These are phyloP conservation scores for Glyptemys insculpta DNA, from an alignment of 2,797 vertebrate genomes.

Conservation along the genomic window DNA sequence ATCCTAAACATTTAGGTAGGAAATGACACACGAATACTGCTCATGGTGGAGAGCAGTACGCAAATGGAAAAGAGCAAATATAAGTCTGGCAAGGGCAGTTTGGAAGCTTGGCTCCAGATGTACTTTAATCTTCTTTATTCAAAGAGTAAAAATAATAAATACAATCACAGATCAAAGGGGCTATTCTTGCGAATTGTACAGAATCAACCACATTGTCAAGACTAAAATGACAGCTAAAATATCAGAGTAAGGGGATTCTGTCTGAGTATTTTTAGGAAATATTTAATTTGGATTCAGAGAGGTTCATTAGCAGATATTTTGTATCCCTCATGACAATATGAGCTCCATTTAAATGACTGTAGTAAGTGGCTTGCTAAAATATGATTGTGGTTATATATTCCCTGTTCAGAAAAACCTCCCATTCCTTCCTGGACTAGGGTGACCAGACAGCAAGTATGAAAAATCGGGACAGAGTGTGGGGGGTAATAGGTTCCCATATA, in stretches of 20 bases:
- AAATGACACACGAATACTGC: constrained; percentile 53
- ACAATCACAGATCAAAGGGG: constrained; percentile 31
- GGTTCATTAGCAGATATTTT: not conserved
- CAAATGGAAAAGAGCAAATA: constrained; percentile 59
- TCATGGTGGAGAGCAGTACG: constrained; percentile 2
- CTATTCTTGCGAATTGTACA: not conserved
- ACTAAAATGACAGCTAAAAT: not conserved
- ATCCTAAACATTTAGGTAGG: constrained; percentile 23
- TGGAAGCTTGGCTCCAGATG: constrained; percentile 26
- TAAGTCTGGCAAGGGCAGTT: constrained; percentile 56
- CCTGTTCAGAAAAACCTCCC: constrained; percentile 9
- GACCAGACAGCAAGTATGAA: too few species aligned
- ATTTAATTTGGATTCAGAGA: not conserved
- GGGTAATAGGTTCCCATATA: too few species aligned
- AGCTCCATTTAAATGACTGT: not conserved
- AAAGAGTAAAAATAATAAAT: constrained; percentile 39
- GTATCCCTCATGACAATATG: not conserved
- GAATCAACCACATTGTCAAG: not conserved
- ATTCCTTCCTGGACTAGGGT: not conserved
- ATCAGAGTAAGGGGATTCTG: not conserved
- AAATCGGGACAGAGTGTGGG: too few species aligned
- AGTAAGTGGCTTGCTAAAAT: rapidly evolving
- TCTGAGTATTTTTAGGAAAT: not conserved
- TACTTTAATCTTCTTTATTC: constrained; percentile 36
- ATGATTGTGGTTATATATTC: not conserved